Base-by-base conservation (phyloP, 2,113 vertebrate species). In the Indri indri region DNA sequence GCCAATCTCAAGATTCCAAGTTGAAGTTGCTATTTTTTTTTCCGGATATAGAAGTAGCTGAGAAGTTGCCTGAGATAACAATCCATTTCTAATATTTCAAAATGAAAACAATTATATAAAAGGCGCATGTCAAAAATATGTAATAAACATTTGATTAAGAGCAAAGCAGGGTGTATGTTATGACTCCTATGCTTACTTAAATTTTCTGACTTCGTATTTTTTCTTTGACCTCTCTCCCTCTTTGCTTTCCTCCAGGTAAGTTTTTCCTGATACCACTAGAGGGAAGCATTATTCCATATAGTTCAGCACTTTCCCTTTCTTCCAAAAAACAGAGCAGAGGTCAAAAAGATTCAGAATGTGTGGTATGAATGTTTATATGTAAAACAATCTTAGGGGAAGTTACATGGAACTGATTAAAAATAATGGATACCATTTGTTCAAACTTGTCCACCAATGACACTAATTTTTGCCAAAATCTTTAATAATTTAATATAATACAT, bases 191-290 rank as follows among this genome's bases (percentile, higher is more conserved):
- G 22, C 11, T 6, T 30, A 9, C 59, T 89, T 50, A 50, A 40
- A 74, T 86, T 52, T 97, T 92, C 65, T 79, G 70, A n/a, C 32
- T 59, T 83, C 17, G 0, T 40, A 34, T 34, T 80, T 32, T 16
- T 79, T 22, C 23, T 59, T 73, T 34, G 11, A 37, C 2, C 17
- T 5, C 30, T 57, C 32, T 70, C 3, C 40, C 22, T 25, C 10
- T 8, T 40, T 37, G 47, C 54, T 86, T 34, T 74, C 27, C 22
- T 42, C 27, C 18, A 52, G n/a, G 17, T 84, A 57, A 16, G 1
- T 59, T 54, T 93, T 92, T 34, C 59, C 81, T 65, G 2, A 1
- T 9, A 71, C 96, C 98, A 96, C 94, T 90, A 98, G 98, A 97
- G 97, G 97, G 97, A 61, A 94, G 92, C 88, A 96, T 52, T 27